These are phyloP conservation scores for Bambusicola thoracicus DNA, from an alignment of 2,113 vertebrate species.

Conservation along the genomic window DNA sequence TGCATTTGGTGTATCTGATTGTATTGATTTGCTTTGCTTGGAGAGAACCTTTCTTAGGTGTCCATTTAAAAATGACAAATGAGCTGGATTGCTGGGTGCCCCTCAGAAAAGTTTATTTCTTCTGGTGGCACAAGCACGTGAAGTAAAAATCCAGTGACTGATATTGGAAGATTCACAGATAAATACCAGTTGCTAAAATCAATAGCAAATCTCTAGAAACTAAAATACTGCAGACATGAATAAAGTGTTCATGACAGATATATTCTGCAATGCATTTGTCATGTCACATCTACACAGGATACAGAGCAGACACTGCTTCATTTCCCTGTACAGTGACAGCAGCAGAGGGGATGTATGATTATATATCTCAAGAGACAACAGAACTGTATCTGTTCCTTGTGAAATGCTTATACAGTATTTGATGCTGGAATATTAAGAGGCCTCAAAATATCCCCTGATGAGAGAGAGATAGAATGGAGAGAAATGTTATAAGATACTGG, in stretches of 20 bases:
- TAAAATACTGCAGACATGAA: neutral
- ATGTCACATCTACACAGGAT: neutral
- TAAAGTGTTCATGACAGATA: neutral
- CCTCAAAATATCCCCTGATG: neutral
- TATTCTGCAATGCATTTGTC: neutral
- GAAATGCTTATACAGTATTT: neutral
- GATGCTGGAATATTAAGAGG: neutral
- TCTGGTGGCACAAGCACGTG: neutral
- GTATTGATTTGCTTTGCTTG: constrained; percentile 4
- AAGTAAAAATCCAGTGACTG: neutral
- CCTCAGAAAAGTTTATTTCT: neutral
- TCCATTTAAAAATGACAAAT: constrained; percentile 29
- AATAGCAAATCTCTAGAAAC: neutral
- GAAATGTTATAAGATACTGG: neutral
- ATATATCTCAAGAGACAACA: neutral
- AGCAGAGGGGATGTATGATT: neutral
- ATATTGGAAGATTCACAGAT: neutral
- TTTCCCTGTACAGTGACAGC: neutral
- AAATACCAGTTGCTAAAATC: neutral
- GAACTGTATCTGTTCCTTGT: neutral
- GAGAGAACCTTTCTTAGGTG: neutral
- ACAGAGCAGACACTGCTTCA: neutral
- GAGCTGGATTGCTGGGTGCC: neutral
- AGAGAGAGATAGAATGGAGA: neutral
- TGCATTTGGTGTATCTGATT: neutral